Base-by-base conservation (phyloP, 2,113 vertebrate genomes). In the Herpetotheres cachinnans region DNA sequence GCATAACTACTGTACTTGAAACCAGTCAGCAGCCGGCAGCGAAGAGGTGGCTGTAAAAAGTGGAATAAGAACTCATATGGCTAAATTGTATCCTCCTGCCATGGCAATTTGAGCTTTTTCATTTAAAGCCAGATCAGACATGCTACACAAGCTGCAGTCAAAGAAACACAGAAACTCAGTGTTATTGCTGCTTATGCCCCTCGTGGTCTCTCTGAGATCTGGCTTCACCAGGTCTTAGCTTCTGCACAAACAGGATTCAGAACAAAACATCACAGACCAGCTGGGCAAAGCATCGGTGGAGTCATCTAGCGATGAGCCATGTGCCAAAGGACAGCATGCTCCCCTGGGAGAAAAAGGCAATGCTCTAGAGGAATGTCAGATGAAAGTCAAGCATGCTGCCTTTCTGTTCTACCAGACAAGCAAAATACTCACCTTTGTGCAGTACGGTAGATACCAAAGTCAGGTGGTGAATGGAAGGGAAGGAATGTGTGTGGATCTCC, bases 21-120 rank as follows among this genome's bases (percentile, higher is more conserved):
- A 80, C n/a, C 3, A 5, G 14, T 44, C 4, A 9, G 40, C 58
- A 88, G 61, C 27, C 0, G 0, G 6, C 18, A 88, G 4, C 30
- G 16, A 46, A 73, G n/a, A 17, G 1, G 11, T 58, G 32, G 6
- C 16, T 66, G 25, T 30, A 49, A 44, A 71, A 86, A 88, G 12
- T 8, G 13, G 46, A 44, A 47, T 47, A 52, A 52, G 76, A 86
- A 34, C 17, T 85, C 44, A 5, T 44, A 52, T 44, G 49, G 26
- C 1, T 80, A 52, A 72, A 7, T 34, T 65, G 7, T 26, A 49
- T 16, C 25, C 25, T 78, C 30, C 67, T 72, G n/a, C n/a, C 26
- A 42, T 24, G 18, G 46, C 8, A 72, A 66, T 11, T 16, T 66
- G 7, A 71, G 16, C 1, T 70, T 80, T 86, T 62, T 46, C 12